A percentile compares a stretch with the other conserved stretches of the same genome.
Evolutionary conservation across 2,888 invertebrate genomes (phyloP).

Genomic region (Sarcophaga subvicina): DNA sequence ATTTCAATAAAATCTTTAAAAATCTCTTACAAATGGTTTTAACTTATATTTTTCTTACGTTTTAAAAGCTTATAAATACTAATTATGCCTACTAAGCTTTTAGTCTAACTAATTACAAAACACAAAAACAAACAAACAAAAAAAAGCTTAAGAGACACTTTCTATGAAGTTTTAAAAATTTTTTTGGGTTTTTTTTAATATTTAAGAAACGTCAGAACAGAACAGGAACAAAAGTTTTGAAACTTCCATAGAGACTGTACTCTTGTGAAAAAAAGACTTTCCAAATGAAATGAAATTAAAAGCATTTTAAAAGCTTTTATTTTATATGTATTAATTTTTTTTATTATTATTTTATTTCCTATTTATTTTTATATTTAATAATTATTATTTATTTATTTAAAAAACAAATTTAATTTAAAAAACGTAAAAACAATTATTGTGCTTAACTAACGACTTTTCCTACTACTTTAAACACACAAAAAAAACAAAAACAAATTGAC

Average conservation of each 20-base stretch:
- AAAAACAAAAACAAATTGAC: slow-evolving; percentile 23
- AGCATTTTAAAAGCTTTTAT: slow-evolving; percentile 44
- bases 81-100: slow-evolving; percentile 42
- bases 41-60: neutral
- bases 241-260: slow-evolving; percentile 80
- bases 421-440: neutral
- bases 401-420: slow-evolving; percentile 44
- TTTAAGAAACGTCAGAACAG: neutral
- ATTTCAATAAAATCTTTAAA: too few relatives aligned
- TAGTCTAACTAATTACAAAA: slow-evolving; percentile 42
- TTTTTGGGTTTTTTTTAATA: neutral
- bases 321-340: slow-evolving; percentile 45
- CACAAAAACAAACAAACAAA: neutral
- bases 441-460: slow-evolving; percentile 1
- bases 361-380: slow-evolving; percentile 52
- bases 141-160: slow-evolving; percentile 73
- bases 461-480: neutral
- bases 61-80: slow-evolving; percentile 32
- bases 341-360: slow-evolving; percentile 68
- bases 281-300: neutral
- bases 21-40: too few relatives aligned
- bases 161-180: slow-evolving; percentile 79
- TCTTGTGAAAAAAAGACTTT: slow-evolving; percentile 62
- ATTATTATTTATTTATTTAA: slow-evolving; percentile 55
- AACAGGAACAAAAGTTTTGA: slow-evolving; percentile 71